A percentile compares a stretch with the other conserved stretches of the same genome.
phyloP scores from a whole-genome alignment of 2,113 vertebrate species.

The Psammodynastes pulverulentus region DNA sequence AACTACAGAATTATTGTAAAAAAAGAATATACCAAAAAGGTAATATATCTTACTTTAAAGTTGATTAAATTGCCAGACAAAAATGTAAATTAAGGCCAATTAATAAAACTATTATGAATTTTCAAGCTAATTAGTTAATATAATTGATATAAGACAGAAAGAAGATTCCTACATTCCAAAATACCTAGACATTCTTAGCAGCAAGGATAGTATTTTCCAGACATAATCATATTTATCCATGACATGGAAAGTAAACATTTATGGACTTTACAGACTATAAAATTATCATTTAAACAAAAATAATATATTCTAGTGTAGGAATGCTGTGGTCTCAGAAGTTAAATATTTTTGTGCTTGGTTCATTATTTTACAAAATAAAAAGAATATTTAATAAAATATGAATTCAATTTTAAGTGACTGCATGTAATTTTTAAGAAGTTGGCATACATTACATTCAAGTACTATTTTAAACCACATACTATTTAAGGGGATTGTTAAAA shows the following conservation, averaged over 20 bases:
- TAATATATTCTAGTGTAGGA: neutral
- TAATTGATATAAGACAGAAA: neutral
- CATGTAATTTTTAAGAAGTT: neutral
- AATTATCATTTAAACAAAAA: neutral
- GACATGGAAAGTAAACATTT: neutral
- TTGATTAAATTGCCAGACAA: neutral
- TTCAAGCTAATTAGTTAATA: neutral
- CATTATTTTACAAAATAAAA: neutral
- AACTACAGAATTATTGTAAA: slow-evolving; percentile 34
- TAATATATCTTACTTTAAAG: neutral
- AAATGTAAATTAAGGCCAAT: neutral
- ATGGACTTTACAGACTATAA: neutral
- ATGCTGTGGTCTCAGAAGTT: neutral
- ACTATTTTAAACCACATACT: neutral
- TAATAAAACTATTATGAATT: neutral
- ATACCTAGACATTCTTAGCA: neutral
- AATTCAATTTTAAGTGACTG: neutral
- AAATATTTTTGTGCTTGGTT: neutral
- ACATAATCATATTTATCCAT: neutral
- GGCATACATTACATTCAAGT: neutral
- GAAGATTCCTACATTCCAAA: neutral
- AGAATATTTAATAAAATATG: neutral
- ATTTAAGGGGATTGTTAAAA: neutral
- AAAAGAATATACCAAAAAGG: slow-evolving; percentile 37
- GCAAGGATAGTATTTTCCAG: neutral